Evolutionary conservation across 2,888 invertebrate species (phyloP), one percentile per base, ranked within the genome.

Genomic region (Caenorhabditis imperialis): DNA sequence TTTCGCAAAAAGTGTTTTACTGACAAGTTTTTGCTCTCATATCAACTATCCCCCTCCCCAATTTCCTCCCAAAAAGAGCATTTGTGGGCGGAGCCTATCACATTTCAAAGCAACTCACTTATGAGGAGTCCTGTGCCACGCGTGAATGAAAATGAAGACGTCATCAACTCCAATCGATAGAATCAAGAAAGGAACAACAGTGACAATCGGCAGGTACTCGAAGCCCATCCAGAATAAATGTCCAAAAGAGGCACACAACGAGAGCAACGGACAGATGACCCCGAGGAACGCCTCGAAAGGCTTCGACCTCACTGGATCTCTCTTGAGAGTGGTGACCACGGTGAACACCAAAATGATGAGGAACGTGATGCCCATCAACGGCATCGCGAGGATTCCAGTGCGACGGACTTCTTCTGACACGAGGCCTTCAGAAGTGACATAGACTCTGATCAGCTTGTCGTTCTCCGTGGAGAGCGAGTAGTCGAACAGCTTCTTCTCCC

Each of bases 111-210:
- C 27, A 1, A 44, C 58, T 51, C 54, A 82, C 77, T 71, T 81
- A 42, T 38, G 60, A 45, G 84, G 77, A 12, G 85, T 86, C 22
- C 81, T 60, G 35, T 81, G 81, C 88, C 88, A 88, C 12, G 85
- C 81, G 53, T 88, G 86, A 48, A 88, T 79, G 75, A 86, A 85
- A 51, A 88, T 88, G 79, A 84, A 88, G 2, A 86, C 87, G 48
- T 88, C 88, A 72, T 88, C 88, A 30, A 88, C 86, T 8, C 88
- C 88, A 35, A 88, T 85, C 33, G 88, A 86, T 14, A 88, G 71
- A 35, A 88, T 79, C 44, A 88, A 77, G 67, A 88, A 87, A 6
- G 88, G 88, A 23, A 88, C 86, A 7, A 88, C 87, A 7, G 85
- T 85, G 33, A 87, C 84, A 47, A 88, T 88, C 6, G 88, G 87